Evolutionary conservation across 2,797 vertebrate genomes (phyloP).

Genomic region (Tenualosa thibaudeaui): DNA sequence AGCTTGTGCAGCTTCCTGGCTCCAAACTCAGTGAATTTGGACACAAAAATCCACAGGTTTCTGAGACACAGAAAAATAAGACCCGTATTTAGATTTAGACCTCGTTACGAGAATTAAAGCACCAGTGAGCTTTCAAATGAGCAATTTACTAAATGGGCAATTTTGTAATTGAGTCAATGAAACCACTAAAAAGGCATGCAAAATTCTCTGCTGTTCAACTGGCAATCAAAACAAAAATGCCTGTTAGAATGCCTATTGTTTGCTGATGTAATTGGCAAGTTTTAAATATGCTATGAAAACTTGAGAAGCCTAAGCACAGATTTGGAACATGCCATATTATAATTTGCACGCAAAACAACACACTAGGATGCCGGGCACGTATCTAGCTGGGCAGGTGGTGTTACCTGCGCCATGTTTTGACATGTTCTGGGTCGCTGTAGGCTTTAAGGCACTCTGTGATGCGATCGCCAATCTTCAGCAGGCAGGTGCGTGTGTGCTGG

Average conservation of each 20-base stretch:
- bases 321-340: background rate
- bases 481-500: constrained; percentile 93
- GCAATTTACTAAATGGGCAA: no score
- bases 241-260: background rate
- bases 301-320: background rate
- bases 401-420: constrained; percentile 93
- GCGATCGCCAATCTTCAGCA: constrained; percentile 96
- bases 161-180: no score
- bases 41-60: constrained; percentile 99
- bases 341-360: background rate
- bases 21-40: constrained; percentile 98
- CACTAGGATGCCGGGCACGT: background rate
- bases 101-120: background rate
- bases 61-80: constrained; percentile 63
- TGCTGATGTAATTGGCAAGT: no score
- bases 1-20: constrained; percentile 96
- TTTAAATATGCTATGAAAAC: no score
- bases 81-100: background rate
- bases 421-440: constrained; percentile 92
- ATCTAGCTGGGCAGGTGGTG: background rate
- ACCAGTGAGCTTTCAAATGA: background rate
- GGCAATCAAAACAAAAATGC: no score
- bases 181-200: no score
- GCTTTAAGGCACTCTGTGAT: constrained; percentile 98
- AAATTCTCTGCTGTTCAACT: no score